A percentile compares a stretch with the other conserved stretches of the same genome.
These are phyloP conservation scores for Tragelaphus scriptus DNA, from an alignment of 2,113 vertebrate species.

Conservation along the genomic window DNA sequence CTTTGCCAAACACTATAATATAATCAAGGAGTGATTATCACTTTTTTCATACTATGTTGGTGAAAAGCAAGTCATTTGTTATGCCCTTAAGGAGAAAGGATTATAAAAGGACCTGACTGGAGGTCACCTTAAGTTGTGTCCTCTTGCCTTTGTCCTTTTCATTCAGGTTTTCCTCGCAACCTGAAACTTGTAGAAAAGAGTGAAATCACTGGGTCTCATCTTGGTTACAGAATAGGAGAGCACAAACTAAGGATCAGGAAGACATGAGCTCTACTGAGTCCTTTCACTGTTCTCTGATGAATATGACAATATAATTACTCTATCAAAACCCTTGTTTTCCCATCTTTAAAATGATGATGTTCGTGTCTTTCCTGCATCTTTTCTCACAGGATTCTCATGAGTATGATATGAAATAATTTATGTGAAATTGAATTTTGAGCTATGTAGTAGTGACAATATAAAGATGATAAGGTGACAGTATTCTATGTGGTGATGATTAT, in stretches of 20 bases:
- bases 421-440: neutral
- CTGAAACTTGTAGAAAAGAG: neutral
- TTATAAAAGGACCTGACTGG: neutral
- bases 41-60: neutral
- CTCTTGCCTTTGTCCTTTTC: neutral
- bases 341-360: neutral
- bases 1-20: neutral
- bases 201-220: neutral
- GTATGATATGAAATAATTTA: neutral
- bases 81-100: neutral
- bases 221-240: neutral
- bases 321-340: neutral
- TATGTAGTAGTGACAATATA: neutral
- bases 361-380: neutral
- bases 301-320: neutral
- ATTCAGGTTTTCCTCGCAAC: neutral
- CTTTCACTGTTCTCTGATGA: neutral
- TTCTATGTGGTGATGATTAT: neutral
- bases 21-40: neutral
- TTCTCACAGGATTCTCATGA: neutral
- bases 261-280: neutral
- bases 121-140: neutral
- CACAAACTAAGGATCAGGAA: neutral
- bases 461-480: neutral
- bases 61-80: neutral